These are phyloP conservation scores for Caenorhabditis tropicalis DNA, from an alignment of 1,140 invertebrate genomes.

Conservation along the genomic window DNA sequence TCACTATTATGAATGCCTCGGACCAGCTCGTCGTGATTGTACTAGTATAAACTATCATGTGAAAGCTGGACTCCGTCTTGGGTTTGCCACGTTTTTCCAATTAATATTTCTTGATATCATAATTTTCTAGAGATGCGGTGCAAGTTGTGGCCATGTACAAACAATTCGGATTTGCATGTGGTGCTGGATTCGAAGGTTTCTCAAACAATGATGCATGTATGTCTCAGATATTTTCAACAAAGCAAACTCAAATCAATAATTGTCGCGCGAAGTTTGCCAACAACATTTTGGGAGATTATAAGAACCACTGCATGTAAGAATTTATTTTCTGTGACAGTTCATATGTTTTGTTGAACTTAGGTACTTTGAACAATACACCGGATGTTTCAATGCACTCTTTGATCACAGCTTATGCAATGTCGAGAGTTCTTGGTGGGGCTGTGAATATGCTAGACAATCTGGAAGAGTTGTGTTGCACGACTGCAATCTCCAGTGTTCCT, in stretches of 20 bases:
- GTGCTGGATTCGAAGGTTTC: slow-evolving; percentile 47
- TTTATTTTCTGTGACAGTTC: background rate
- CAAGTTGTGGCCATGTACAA: slow-evolving; percentile 49
- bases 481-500: slow-evolving; percentile 16
- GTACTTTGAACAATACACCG: slow-evolving; percentile 30
- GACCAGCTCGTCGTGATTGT: background rate
- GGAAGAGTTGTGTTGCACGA: slow-evolving; percentile 30
- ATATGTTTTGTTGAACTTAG: background rate
- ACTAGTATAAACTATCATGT: slow-evolving; percentile 36
- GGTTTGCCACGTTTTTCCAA: background rate
- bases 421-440: slow-evolving; percentile 48
- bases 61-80: background rate
- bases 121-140: slow-evolving; percentile 20
- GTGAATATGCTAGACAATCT: slow-evolving; percentile 48
- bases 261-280: slow-evolving; percentile 19
- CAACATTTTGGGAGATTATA: slow-evolving; percentile 34
- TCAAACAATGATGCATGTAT: slow-evolving; percentile 44
- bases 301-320: slow-evolving; percentile 49
- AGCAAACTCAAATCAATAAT: background rate
- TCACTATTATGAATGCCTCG: slow-evolving; percentile 42
- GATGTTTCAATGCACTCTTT: slow-evolving; percentile 34
- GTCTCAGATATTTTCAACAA: slow-evolving; percentile 4
- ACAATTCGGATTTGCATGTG: slow-evolving; percentile 50
- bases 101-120: background rate
- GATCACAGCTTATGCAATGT: background rate